phyloP scores from a whole-genome alignment of 2,888 invertebrate species.

The Therioaphis trifolii region DNA sequence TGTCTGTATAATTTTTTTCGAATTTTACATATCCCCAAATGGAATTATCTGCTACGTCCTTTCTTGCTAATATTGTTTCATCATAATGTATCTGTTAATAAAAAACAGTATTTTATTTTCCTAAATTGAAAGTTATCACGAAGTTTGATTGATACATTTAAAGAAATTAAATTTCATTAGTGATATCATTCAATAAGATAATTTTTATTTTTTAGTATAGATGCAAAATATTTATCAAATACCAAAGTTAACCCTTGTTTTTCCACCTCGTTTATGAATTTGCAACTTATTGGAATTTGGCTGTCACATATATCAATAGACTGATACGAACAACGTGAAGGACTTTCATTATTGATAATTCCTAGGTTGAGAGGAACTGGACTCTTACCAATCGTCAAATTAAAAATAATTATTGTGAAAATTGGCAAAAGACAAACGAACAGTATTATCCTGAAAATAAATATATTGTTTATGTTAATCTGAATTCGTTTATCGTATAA shows the following conservation, averaged over 20 bases:
- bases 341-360: constrained; percentile 41
- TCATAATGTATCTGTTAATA: constrained; percentile 17
- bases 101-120: background rate
- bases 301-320: constrained; percentile 20
- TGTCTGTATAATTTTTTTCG: constrained; percentile 40
- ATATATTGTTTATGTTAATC: background rate
- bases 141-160: too few relatives aligned
- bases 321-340: background rate
- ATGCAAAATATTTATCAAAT: constrained; percentile 2
- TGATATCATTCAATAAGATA: background rate
- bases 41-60: background rate
- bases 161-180: too few relatives aligned
- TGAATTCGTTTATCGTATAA: too few relatives aligned
- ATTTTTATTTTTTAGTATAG: background rate
- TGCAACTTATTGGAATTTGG: constrained; percentile 49
- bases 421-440: constrained; percentile 41
- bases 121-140: background rate
- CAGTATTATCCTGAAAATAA: constrained; percentile 31
- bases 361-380: constrained; percentile 16
- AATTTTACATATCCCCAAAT: constrained; percentile 47
- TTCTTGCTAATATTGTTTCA: constrained; percentile 2
- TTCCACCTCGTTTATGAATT: constrained; percentile 16
- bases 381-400: constrained; percentile 13
- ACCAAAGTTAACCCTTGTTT: constrained; percentile 42
- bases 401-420: constrained; percentile 14